Evolutionary conservation across 2,888 invertebrate genomes (phyloP), one percentile per base, ranked within the genome.

Genomic region (Scaptomyza polygonia): DNA sequence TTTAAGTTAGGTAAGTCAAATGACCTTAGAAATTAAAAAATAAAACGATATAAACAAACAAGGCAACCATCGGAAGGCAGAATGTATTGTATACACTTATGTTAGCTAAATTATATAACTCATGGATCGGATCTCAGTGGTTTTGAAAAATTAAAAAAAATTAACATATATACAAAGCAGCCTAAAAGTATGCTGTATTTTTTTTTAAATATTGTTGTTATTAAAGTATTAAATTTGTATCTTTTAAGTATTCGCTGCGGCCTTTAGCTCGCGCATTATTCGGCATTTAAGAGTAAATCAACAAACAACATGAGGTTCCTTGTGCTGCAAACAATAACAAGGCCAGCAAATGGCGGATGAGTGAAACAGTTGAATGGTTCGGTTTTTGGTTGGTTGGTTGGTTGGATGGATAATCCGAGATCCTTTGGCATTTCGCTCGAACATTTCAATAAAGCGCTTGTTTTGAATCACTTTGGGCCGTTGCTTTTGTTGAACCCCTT

Each of bases 381-480:
- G 25, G 5, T 25, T 0, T 5, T 5, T 25, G 25, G 25, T 57
- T 25, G 4, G 25, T 25, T 25, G 5, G 25, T 5, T 25, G 25
- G 25, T 4, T 25, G 4, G 25, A 3, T 48, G 67, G 25, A 54
- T 67, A 74, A 74, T 48, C 58, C 78, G 21, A 27, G 45, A 48
- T 61, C 42, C 69, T 68, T 56, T 64, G 51, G 36, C 68, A 48
- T 40, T 32, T 16, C 53, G 47, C 73, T 77, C 58, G 78, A 75
- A 78, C 69, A 72, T 82, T 76, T 67, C 70, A 64, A 69, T 68
- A 76, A 62, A 67, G 55, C 63, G 57, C 61, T 71, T 82, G 68
- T 86, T 86, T 88, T 82, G 86, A 88, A 82, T 86, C 88, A 88
- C 88, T 86, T 88, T 87, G 82, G 52, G 34, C 79, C 53, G 68